phyloP scores from a whole-genome alignment of 2,888 invertebrate species.

The Acanthosoma haemorrhoidale region DNA sequence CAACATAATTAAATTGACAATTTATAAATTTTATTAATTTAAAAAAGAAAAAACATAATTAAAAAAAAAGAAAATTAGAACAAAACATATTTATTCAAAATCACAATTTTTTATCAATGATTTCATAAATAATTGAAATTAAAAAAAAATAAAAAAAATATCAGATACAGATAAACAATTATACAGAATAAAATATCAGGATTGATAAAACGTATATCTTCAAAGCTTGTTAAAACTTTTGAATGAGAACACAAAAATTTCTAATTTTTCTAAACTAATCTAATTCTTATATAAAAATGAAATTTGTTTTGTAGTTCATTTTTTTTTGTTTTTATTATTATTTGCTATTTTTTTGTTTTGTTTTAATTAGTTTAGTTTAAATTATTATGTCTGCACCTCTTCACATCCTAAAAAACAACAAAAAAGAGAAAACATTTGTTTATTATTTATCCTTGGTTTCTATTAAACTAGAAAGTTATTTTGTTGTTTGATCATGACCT shows the following conservation, averaged over 20 bases:
- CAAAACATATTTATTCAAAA: not conserved
- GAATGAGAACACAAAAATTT: not conserved
- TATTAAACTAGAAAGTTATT: not conserved
- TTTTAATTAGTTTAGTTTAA: slow-evolving; percentile 4
- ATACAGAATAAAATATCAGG: not conserved
- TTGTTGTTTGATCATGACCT: not conserved
- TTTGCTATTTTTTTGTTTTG: not conserved
- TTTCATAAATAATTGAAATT: slow-evolving; percentile 2
- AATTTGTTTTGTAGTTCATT: not conserved
- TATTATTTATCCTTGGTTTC: not conserved
- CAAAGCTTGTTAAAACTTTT: not conserved
- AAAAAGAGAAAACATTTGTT: slow-evolving; percentile 11
- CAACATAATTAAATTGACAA: not conserved
- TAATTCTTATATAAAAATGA: slow-evolving; percentile 1
- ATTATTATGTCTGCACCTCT: not conserved
- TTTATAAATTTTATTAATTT: not conserved
- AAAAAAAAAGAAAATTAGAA: not conserved
- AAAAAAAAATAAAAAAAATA: not conserved
- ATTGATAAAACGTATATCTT: not conserved
- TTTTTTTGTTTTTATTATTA: not conserved
- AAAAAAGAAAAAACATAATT: not conserved
- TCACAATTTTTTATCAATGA: slow-evolving; percentile 4
- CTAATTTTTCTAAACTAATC: not conserved
- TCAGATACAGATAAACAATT: not conserved
- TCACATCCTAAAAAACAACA: slow-evolving; percentile 6